Conservation (phyloP, 2,888 invertebrate genomes). For the Drosophila algonquin region DNA sequence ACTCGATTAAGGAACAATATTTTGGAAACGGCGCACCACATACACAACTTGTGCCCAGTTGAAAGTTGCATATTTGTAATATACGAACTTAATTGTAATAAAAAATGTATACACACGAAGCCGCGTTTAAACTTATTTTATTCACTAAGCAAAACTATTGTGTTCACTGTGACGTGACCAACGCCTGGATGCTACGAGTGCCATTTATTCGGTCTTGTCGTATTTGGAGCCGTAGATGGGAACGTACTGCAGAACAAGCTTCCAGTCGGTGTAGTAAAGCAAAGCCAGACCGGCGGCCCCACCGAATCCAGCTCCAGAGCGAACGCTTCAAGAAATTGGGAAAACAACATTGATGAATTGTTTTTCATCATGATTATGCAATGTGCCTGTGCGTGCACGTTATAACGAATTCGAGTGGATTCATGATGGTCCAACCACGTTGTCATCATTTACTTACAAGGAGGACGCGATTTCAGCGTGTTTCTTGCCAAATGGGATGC, state of each 20-base stretch:
- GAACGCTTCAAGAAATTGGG: slow-evolving; percentile 83
- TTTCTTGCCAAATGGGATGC: slow-evolving; percentile 86
- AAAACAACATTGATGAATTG: neutral
- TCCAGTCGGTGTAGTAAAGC: slow-evolving; percentile 92
- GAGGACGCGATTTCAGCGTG: slow-evolving; percentile 86
- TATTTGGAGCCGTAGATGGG: slow-evolving; percentile 92
- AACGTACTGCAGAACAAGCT: slow-evolving; percentile 88
- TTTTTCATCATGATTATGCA: slow-evolving; percentile 68
- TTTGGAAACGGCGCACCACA: slow-evolving; percentile 9
- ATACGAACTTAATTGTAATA: slow-evolving; percentile 41
- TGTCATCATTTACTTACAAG: slow-evolving; percentile 79
- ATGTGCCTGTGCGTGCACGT: slow-evolving; percentile 37
- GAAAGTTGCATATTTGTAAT: slow-evolving; percentile 1
- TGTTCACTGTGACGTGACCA: slow-evolving; percentile 1
- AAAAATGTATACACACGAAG: slow-evolving; percentile 21
- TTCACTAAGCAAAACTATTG: slow-evolving; percentile 37
- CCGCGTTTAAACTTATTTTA: slow-evolving; percentile 41
- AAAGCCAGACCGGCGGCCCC: slow-evolving; percentile 86
- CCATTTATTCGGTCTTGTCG: slow-evolving; percentile 82
- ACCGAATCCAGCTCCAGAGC: slow-evolving; percentile 88
- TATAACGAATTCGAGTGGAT: too few relatives aligned
- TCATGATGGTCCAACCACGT: neutral
- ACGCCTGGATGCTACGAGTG: neutral
- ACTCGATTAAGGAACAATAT: slow-evolving; percentile 7
- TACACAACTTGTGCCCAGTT: slow-evolving; percentile 22